phyloP scores from a whole-genome alignment of 2,113 vertebrate genomes.

The Crocuta crocuta region DNA sequence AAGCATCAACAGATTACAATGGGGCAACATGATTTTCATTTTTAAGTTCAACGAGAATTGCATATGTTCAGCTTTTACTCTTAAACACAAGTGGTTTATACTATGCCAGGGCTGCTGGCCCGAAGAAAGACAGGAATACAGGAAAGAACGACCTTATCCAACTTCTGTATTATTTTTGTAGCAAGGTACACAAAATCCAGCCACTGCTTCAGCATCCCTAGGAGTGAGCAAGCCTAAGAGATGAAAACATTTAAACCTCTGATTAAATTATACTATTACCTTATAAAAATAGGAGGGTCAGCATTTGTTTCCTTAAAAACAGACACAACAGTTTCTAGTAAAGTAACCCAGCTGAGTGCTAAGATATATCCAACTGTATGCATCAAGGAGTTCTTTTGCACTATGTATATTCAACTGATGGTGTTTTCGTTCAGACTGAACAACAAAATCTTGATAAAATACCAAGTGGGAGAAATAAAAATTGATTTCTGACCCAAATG shows the following conservation, averaged over 20 bases:
- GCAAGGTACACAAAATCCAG: conserved; percentile 30
- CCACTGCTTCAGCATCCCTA: not conserved
- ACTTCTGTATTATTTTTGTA: not conserved
- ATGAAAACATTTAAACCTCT: conserved; percentile 25
- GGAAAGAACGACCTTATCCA: not conserved
- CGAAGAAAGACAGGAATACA: not conserved
- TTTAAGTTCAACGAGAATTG: conserved; percentile 10
- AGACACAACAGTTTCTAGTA: conserved; percentile 56
- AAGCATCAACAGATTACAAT: not conserved
- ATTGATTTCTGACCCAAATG: conserved; percentile 9
- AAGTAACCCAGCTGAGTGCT: not conserved
- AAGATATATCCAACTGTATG: not conserved
- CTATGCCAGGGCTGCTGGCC: not conserved
- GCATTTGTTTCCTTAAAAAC: conserved; percentile 46
- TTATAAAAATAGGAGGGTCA: conserved; percentile 42
- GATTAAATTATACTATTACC: conserved; percentile 23
- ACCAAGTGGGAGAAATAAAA: conserved; percentile 58
- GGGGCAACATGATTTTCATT: conserved; percentile 23
- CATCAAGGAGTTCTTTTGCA: not conserved
- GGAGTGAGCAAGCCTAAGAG: not conserved
- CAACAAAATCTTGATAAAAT: not conserved
- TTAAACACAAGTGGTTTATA: conserved; percentile 5
- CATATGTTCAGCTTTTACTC: conserved; percentile 27
- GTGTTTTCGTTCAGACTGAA: not conserved
- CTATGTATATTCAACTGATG: conserved; percentile 26